These are phyloP conservation scores for Ophraella communa DNA, from an alignment of 2,888 invertebrate genomes.

Conservation along the genomic window DNA sequence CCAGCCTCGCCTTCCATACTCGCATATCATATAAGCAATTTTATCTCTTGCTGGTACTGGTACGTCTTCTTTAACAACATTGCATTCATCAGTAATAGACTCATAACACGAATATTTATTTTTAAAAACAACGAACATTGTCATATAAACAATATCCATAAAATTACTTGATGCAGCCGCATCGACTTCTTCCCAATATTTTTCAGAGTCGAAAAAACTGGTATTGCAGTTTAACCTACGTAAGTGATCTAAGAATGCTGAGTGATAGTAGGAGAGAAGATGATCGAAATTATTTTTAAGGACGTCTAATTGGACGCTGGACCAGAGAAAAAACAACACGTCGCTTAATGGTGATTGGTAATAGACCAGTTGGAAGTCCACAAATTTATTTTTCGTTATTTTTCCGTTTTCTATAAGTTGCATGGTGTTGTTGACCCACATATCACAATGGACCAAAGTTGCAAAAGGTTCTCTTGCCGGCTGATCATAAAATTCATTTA, in stretches of 20 bases:
- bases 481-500: not conserved
- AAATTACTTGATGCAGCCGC: not conserved
- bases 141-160: not conserved
- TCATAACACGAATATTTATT: not conserved
- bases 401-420: slow-evolving; percentile 49
- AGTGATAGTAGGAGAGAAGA: slow-evolving; percentile 34
- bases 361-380: slow-evolving; percentile 46
- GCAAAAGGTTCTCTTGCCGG: slow-evolving; percentile 59
- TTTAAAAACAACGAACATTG: not conserved
- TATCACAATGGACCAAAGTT: slow-evolving; percentile 64
- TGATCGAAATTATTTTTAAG: slow-evolving; percentile 31
- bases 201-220: slow-evolving; percentile 9
- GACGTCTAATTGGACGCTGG: slow-evolving; percentile 40
- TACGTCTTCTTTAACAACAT: slow-evolving; percentile 2
- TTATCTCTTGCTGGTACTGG: slow-evolving; percentile 2
- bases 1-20: slow-evolving; percentile 9
- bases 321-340: slow-evolving; percentile 46
- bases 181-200: slow-evolving; percentile 13
- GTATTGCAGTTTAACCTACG: slow-evolving; percentile 21
- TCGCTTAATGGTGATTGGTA: slow-evolving; percentile 44
- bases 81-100: not conserved
- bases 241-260: slow-evolving; percentile 24
- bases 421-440: slow-evolving; percentile 68
- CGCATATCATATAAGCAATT: slow-evolving; percentile 5
- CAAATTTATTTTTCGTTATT: slow-evolving; percentile 39